These are phyloP conservation scores for Istiophorus platypterus DNA, from an alignment of 2,113 vertebrate species.

Conservation along the genomic window DNA sequence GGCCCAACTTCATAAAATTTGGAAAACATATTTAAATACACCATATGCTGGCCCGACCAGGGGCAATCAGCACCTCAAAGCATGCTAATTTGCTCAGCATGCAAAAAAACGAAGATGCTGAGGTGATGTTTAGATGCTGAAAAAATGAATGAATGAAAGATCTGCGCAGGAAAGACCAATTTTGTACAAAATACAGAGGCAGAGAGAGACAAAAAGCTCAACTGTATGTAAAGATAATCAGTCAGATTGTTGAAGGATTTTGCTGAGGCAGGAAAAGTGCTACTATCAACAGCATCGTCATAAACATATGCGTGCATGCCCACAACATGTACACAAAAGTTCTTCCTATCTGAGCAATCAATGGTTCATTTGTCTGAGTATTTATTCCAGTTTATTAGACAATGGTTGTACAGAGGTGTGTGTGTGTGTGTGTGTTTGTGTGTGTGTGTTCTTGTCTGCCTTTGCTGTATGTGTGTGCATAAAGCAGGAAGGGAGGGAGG, in stretches of 20 bases:
- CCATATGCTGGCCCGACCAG: conserved; percentile 14
- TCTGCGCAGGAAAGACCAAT: conserved; percentile 26
- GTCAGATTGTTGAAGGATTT: conserved; percentile 67
- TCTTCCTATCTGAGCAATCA: conserved; percentile 66
- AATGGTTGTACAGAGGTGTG: conserved; percentile 51
- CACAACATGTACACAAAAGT: conserved; percentile 45
- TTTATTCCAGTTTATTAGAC: conserved; percentile 76
- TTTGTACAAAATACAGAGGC: conserved; percentile 25
- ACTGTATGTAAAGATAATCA: conserved; percentile 73
- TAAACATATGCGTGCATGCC: conserved; percentile 49
- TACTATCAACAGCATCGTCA: conserved; percentile 55
- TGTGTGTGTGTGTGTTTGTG: conserved; percentile 53
- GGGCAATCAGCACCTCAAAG: conserved; percentile 65
- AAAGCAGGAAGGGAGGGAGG: conserved; percentile 40
- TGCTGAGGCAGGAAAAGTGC: conserved; percentile 65
- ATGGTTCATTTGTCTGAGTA: conserved; percentile 76
- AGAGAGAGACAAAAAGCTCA: conserved; percentile 40
- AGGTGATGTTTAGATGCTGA: conserved; percentile 47
- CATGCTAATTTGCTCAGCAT: conserved; percentile 24
- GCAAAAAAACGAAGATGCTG: conserved; percentile 19
- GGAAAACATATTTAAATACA: conserved; percentile 63
- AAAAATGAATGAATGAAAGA: conserved; percentile 57
- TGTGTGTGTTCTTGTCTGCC: conserved; percentile 36
- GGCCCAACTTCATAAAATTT: conserved; percentile 50
- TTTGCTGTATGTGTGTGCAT: conserved; percentile 40